phyloP scores from a whole-genome alignment of 1,140 invertebrate species.

The Hyposmocoma kahamanoa region DNA sequence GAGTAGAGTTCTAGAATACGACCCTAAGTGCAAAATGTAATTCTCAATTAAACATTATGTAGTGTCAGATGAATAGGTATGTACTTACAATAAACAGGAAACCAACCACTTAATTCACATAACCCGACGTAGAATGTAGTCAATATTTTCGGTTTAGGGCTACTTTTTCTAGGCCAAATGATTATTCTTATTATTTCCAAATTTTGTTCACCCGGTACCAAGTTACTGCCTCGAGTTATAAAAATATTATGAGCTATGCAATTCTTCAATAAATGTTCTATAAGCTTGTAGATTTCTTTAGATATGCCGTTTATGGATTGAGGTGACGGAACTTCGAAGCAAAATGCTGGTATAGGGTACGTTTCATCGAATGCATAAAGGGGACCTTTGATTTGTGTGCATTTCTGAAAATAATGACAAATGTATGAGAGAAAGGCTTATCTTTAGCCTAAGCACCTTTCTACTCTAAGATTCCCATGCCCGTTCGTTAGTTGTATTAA shows the following conservation, averaged over 20 bases:
- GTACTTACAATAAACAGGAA: conserved; percentile 77
- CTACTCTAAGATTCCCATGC: no score
- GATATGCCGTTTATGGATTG: conserved; percentile 44
- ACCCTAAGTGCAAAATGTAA: conserved; percentile 10
- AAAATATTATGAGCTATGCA: conserved; percentile 81
- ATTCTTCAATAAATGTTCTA: conserved; percentile 72
- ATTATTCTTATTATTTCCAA: conserved; percentile 73
- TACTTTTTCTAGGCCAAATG: conserved; percentile 78
- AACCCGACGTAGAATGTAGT: conserved; percentile 76
- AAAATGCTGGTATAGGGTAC: conserved; percentile 78
- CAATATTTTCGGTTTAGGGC: conserved; percentile 71
- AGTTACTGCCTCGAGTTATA: conserved; percentile 74
- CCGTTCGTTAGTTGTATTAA: no score
- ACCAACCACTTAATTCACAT: conserved; percentile 81
- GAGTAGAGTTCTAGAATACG: no score
- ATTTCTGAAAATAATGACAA: conserved; percentile 68
- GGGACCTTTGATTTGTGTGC: conserved; percentile 66
- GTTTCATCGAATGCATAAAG: conserved; percentile 65
- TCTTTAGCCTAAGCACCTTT: no score
- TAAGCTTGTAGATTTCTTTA: conserved; percentile 63
- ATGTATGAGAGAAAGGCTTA: no score
- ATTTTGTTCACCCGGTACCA: conserved; percentile 19
- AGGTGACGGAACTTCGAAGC: conserved; percentile 72
- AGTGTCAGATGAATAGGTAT: conserved; percentile 11
- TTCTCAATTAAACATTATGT: conserved; percentile 2